Percentiles rank a stretch among this genome's conserved stretches.
phyloP scores from a whole-genome alignment of 2,888 invertebrate species.

The Drosophila acutilabella region DNA sequence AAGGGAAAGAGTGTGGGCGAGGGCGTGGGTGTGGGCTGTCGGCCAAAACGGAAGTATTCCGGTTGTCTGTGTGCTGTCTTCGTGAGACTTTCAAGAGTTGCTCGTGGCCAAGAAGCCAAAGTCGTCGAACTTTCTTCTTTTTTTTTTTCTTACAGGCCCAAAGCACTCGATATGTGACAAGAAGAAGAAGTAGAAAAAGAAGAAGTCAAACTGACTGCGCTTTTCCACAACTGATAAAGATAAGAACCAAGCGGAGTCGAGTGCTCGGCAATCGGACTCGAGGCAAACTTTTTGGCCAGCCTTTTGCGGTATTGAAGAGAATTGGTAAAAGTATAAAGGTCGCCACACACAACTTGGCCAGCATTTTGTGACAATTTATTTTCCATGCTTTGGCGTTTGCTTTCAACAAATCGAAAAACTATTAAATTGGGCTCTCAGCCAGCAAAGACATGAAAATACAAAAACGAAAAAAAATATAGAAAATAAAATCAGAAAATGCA shows the following conservation, averaged over 20 bases:
- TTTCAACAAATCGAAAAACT: slow-evolving; percentile 81
- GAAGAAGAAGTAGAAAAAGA: slow-evolving; percentile 23
- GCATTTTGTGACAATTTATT: slow-evolving; percentile 80
- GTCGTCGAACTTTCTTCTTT: slow-evolving; percentile 52
- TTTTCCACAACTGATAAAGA: slow-evolving; percentile 73
- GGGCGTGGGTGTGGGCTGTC: slow-evolving; percentile 26
- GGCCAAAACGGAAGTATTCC: slow-evolving; percentile 53
- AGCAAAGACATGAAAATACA: slow-evolving; percentile 41
- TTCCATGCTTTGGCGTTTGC: slow-evolving; percentile 76
- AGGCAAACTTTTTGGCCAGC: slow-evolving; percentile 64
- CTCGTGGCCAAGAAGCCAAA: slow-evolving; percentile 28
- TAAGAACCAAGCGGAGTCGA: slow-evolving; percentile 68
- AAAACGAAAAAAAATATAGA: slow-evolving; percentile 7
- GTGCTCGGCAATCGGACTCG: slow-evolving; percentile 46
- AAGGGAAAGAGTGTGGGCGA: not conserved
- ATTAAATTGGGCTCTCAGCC: slow-evolving; percentile 80
- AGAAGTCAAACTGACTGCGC: slow-evolving; percentile 38
- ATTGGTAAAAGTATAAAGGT: too few relatives aligned
- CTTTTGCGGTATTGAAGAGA: slow-evolving; percentile 47
- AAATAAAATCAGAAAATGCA: slow-evolving; percentile 5
- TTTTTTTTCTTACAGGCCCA: slow-evolving; percentile 23
- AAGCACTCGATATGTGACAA: slow-evolving; percentile 59
- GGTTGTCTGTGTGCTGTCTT: slow-evolving; percentile 19
- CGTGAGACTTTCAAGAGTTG: slow-evolving; percentile 24
- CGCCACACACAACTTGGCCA: slow-evolving; percentile 43